Base-by-base conservation (phyloP, 2,113 vertebrate species). In the Onychostoma macrolepis region DNA sequence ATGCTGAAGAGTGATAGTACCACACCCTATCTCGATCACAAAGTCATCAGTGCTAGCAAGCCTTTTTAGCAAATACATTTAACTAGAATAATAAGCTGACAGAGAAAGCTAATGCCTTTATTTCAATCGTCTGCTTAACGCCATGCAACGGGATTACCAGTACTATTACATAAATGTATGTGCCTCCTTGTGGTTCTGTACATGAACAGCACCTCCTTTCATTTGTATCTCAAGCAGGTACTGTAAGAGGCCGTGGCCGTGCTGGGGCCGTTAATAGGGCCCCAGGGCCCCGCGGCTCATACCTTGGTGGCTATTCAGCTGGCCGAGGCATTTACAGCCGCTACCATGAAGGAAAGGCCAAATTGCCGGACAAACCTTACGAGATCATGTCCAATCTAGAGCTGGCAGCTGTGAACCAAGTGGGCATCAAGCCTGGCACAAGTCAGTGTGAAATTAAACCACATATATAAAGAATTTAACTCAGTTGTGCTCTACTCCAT, bases 291-390 rank as follows among this genome's bases (percentile, higher is more conserved):
- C 96, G 98, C 89, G 98, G 98, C 71, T 98, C 98, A 3, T 99
- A 99, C 96, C 97, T 99, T 74, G 98, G 98, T 82, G 98, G 98
- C 94, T 99, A 99, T 92, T 99, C 98, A 33, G 98, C 98, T 0
- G 98, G 98, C 93, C 98, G 98, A 91, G 98, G 98, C 92, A 99
- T 99, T 95, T 99, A 99, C 95, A 99, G 98, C 96, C 97, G 98
- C 91, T 99, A 99, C 93, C 98, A 99, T 0, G 98, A 99, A 95
- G 98, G 98, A 94, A 99, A 99, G 96, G 94, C 95, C 95, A 99
- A 98, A 91, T 96, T 95, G 92, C 94, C 96, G 87, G 98, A 99
- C 90, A 99, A 98, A 94, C 95, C 96, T 93, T 99, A 97, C 83
- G 98, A 99, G 92, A 96, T 99, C 93, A 95, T 99, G 91, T 94